These are phyloP conservation scores for Rhynchonema sp. DNA, from an alignment of 2,888 invertebrate species.

Conservation along the genomic window DNA sequence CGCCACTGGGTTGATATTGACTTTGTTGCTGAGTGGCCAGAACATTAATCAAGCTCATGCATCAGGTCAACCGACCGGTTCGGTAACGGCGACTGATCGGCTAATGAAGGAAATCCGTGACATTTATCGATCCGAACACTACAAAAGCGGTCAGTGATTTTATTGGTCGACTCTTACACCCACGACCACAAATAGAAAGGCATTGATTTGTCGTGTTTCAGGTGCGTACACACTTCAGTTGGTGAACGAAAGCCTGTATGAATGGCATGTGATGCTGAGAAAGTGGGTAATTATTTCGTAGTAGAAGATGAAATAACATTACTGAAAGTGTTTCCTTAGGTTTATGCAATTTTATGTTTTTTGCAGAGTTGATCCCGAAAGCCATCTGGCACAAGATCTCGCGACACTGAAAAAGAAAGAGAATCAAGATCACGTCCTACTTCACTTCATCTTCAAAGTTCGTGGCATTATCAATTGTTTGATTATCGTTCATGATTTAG, in stretches of 20 bases:
- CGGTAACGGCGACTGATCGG: constrained; percentile 91
- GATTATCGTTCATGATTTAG: too few species aligned
- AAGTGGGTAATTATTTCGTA: constrained; percentile 34
- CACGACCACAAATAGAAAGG: neutral
- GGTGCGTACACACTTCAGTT: constrained; percentile 61
- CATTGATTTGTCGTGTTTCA: too few species aligned
- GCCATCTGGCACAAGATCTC: constrained; percentile 79
- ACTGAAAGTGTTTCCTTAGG: neutral
- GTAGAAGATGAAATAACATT: too few species aligned
- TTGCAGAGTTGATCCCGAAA: constrained; percentile 72
- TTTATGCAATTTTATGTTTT: neutral
- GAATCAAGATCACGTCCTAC: constrained; percentile 66
- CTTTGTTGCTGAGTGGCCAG: too few species aligned
- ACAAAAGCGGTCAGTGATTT: constrained; percentile 51
- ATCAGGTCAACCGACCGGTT: constrained; percentile 38
- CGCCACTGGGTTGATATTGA: too few species aligned
- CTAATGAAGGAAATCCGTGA: constrained; percentile 97
- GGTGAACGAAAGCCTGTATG: constrained; percentile 91
- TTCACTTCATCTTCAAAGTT: constrained; percentile 82
- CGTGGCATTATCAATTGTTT: neutral
- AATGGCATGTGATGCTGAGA: constrained; percentile 92
- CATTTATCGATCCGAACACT: constrained; percentile 89
- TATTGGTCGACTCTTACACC: neutral
- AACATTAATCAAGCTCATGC: too few species aligned
- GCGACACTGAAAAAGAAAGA: constrained; percentile 75